Conservation (phyloP, 2,888 invertebrate species). For the Hymenopus coronatus region DNA sequence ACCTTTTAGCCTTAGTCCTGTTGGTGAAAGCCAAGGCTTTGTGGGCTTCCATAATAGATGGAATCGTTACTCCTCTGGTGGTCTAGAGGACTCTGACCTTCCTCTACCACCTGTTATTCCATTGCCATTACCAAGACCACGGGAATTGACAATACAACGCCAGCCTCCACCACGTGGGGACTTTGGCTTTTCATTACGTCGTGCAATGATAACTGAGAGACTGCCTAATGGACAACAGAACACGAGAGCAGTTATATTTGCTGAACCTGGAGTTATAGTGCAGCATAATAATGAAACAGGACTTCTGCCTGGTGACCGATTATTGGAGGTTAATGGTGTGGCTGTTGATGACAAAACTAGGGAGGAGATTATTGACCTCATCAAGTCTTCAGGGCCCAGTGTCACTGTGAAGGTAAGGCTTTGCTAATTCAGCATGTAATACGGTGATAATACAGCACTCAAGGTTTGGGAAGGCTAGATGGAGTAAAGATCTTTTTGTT, state of each 20-base stretch:
- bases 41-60: constrained; percentile 20
- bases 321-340: constrained; percentile 86
- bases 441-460: too few relatives aligned
- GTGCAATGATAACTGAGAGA: constrained; percentile 80
- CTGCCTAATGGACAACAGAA: constrained; percentile 39
- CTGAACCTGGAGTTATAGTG: constrained; percentile 80
- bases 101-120: constrained; percentile 69
- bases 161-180: constrained; percentile 84
- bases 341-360: constrained; percentile 81
- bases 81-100: constrained; percentile 50
- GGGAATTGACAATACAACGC: constrained; percentile 71
- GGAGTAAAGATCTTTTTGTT: too few relatives aligned
- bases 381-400: constrained; percentile 77
- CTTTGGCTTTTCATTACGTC: constrained; percentile 89
- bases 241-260: constrained; percentile 77
- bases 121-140: constrained; percentile 66
- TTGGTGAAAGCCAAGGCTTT: constrained; percentile 81
- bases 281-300: constrained; percentile 72
- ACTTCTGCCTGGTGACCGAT: constrained; percentile 83
- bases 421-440: background rate
- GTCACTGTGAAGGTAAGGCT: constrained; percentile 78
- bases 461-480: too few relatives aligned
- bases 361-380: constrained; percentile 91
- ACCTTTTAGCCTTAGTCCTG: constrained; percentile 80
- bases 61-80: constrained; percentile 47